Evolutionary conservation across 2,888 invertebrate genomes (phyloP).

Genomic region (Coelopa pilipes): DNA sequence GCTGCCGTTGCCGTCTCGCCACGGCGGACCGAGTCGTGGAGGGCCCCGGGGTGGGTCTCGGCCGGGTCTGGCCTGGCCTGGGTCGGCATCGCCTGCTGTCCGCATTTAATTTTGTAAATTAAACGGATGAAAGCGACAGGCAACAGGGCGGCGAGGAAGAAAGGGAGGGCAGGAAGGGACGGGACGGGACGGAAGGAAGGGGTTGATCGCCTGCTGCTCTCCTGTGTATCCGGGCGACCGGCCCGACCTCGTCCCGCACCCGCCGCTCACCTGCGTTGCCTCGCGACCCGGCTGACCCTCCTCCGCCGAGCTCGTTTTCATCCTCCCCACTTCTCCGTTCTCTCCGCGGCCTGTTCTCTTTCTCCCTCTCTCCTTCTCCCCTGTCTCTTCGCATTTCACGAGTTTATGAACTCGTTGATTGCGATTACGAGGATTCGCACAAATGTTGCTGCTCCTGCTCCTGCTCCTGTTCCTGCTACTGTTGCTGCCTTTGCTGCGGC

Average conservation of each 20-base stretch:
- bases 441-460: conserved; percentile 13
- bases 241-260: no score
- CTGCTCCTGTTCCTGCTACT: conserved; percentile 2
- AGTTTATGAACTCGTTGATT: conserved; percentile 22
- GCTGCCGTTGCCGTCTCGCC: neutral
- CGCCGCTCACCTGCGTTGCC: conserved; percentile 2
- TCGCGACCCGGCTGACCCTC: conserved; percentile 1
- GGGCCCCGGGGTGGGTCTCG: neutral
- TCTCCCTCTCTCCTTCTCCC: no score
- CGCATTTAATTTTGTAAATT: conserved; percentile 40
- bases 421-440: conserved; percentile 17
- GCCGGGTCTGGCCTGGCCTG: neutral
- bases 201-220: neutral
- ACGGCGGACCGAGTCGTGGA: neutral
- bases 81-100: conserved; percentile 7
- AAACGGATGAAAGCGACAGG: conserved; percentile 38
- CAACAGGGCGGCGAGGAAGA: neutral
- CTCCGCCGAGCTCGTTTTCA: neutral
- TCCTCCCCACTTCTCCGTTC: no score
- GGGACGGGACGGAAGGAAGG: no score
- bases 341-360: no score
- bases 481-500: neutral
- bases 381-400: neutral
- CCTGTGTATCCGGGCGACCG: no score
- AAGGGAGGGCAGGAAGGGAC: no score